phyloP scores from a whole-genome alignment of 2,888 invertebrate genomes.

The Tenthredo mesomela region DNA sequence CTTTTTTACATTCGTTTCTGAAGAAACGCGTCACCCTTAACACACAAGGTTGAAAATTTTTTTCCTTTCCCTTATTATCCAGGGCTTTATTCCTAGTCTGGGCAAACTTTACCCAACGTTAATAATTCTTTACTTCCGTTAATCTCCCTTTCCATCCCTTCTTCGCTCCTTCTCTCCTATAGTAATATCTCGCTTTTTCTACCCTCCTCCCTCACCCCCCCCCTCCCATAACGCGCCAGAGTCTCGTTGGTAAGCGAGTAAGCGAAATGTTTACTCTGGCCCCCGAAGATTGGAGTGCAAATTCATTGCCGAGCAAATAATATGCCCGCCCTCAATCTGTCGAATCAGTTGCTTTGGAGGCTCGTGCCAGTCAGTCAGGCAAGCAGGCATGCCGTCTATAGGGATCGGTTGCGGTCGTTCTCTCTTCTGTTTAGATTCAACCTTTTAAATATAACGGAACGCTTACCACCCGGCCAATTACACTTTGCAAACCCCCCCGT shows the following conservation, averaged over 20 bases:
- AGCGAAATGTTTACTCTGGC: conserved; percentile 49
- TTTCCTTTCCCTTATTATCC: neutral
- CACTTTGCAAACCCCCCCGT: conserved; percentile 58
- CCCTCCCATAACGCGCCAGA: neutral
- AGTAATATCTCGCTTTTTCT: neutral
- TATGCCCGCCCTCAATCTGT: conserved; percentile 64
- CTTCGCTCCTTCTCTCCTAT: conserved; percentile 37
- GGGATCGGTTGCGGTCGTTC: conserved; percentile 7
- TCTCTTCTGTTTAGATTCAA: conserved; percentile 54
- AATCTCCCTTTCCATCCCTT: conserved; percentile 16
- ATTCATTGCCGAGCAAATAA: conserved; percentile 68
- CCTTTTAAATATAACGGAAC: conserved; percentile 56
- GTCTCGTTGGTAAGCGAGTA: conserved; percentile 51
- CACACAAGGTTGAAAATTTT: neutral
- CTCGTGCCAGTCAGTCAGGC: neutral
- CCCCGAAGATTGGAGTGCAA: conserved; percentile 47
- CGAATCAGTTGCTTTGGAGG: conserved; percentile 55
- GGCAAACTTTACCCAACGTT: conserved; percentile 45
- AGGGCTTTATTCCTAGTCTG: conserved; percentile 23
- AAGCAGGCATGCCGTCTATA: neutral
- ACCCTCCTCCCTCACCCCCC: too few species aligned
- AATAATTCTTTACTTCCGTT: conserved; percentile 41
- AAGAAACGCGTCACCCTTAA: too few species aligned
- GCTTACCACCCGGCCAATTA: conserved; percentile 71
- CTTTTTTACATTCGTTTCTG: neutral